Evolutionary conservation across 2,113 vertebrate genomes (phyloP), one percentile per base, ranked within the genome.

Genomic region (Bubo bubo): DNA sequence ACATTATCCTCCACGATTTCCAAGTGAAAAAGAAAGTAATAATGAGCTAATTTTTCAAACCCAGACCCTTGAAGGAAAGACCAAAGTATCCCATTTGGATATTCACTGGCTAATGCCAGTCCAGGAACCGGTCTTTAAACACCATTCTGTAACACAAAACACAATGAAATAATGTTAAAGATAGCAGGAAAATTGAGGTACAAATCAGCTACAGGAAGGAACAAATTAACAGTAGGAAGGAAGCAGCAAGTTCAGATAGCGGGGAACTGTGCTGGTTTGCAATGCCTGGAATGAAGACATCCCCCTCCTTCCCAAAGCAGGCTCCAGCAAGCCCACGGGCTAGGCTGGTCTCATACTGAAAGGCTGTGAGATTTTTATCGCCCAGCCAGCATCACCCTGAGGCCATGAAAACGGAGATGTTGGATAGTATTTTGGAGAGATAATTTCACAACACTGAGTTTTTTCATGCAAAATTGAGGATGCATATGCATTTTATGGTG

Each of bases 241-340:
- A 95, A 96, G 79, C 49, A 92, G 77, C 93, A 53, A 82, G 90
- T 92, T 85, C 81, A 93, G 92, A 91, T 93, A 95, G 92, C 0
- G 8, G 83, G 79, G 79, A 80, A 34, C 67, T 74, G 68, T 21
- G 79, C 56, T 28, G 39, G 32, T 94, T 87, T 88, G 94, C 89
- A 95, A 62, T 72, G 70, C 30, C 37, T 91, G 91, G 93, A 96
- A 97, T 85, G 80, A 90, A 96, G 80, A 79, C 62, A 66, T 30
- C 73, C 81, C 90, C 88, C 47, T 93, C 90, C 59, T 93, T 50
- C 67, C 50, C 70, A 71, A 81, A 68, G 64, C 91, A 90, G 49
- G 92, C 73, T 95, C 43, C 68, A 52, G 89, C 90, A 37, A 56
- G 87, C 63, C 90, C 49, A 39, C n/a, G 76, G 47, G 60, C 89